A percentile compares a stretch with the other conserved stretches of the same genome.
Evolutionary conservation across 2,888 invertebrate species (phyloP).

Genomic region (Dryobotodes eremita): DNA sequence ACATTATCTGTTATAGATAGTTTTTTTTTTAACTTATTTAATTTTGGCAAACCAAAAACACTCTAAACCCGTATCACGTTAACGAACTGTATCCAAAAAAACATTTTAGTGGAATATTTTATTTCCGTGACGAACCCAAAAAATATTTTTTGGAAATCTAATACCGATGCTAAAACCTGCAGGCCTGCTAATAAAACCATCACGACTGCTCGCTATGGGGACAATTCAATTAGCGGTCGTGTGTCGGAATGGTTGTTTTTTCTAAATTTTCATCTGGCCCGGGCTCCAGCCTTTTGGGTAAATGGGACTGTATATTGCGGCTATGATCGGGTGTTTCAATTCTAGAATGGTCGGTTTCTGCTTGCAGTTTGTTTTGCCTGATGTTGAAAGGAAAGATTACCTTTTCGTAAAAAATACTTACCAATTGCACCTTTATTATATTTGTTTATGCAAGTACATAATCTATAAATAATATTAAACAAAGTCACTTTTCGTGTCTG

Average conservation of each 20-base stretch:
- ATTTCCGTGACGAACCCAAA: constrained; percentile 3
- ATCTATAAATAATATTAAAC: too few species aligned
- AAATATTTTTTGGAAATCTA: constrained; percentile 50
- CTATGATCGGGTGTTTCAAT: constrained; percentile 26
- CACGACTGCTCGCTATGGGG: constrained; percentile 38
- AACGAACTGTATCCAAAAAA: constrained; percentile 10
- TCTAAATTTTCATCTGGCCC: constrained; percentile 29
- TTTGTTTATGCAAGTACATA: background rate
- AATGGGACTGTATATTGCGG: constrained; percentile 19
- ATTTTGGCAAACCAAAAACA: background rate
- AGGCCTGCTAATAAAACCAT: constrained; percentile 50
- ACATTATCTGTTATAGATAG: background rate
- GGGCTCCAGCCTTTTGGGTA: constrained; percentile 24
- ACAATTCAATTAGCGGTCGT: constrained; percentile 58
- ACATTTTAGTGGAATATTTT: background rate
- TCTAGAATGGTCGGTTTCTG: background rate
- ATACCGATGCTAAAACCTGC: constrained; percentile 40
- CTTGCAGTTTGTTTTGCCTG: background rate
- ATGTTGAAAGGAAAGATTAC: background rate
- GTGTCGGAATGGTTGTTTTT: constrained; percentile 31
- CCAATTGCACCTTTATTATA: background rate
- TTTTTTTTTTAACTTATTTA: too few species aligned
- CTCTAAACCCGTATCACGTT: background rate
- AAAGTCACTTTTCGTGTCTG: too few species aligned
- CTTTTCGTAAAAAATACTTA: background rate